Evolutionary conservation across 2,113 vertebrate genomes (phyloP).

Genomic region (Rhinichthys klamathensis): DNA sequence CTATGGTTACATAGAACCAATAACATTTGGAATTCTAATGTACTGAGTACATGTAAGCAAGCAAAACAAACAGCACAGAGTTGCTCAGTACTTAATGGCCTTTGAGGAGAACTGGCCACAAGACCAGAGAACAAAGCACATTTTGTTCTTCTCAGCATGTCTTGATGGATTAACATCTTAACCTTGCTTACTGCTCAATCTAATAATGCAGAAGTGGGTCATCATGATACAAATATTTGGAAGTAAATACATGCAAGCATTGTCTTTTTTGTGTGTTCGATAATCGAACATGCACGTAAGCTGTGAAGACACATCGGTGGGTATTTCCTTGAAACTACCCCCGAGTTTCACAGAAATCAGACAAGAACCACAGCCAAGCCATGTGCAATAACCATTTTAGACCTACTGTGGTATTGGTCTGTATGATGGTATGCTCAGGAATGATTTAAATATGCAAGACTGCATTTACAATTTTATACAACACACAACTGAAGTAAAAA

Average conservation of each 20-base stretch:
- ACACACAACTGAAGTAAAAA: neutral
- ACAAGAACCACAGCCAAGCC: neutral
- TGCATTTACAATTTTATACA: neutral
- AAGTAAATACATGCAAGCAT: neutral
- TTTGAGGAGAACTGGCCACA: neutral
- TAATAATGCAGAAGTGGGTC: neutral
- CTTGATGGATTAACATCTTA: slow-evolving; percentile 13
- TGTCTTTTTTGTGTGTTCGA: neutral
- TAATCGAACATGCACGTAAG: neutral
- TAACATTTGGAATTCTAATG: slow-evolving; percentile 2
- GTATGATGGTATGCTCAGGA: neutral
- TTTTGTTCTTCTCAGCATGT: slow-evolving; percentile 22
- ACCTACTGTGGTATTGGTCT: neutral
- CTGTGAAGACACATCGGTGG: neutral
- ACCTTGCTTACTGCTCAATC: neutral
- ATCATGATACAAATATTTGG: neutral
- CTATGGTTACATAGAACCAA: slow-evolving; percentile 25
- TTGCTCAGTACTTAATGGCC: neutral
- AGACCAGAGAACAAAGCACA: slow-evolving; percentile 13
- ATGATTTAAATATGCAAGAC: neutral
- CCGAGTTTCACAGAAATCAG: neutral
- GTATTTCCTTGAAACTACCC: neutral
- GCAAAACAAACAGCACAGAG: neutral
- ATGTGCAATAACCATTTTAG: neutral
- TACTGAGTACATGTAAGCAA: neutral